These are phyloP conservation scores for Eufriesea mexicana DNA, from an alignment of 1,140 invertebrate species.

Conservation along the genomic window DNA sequence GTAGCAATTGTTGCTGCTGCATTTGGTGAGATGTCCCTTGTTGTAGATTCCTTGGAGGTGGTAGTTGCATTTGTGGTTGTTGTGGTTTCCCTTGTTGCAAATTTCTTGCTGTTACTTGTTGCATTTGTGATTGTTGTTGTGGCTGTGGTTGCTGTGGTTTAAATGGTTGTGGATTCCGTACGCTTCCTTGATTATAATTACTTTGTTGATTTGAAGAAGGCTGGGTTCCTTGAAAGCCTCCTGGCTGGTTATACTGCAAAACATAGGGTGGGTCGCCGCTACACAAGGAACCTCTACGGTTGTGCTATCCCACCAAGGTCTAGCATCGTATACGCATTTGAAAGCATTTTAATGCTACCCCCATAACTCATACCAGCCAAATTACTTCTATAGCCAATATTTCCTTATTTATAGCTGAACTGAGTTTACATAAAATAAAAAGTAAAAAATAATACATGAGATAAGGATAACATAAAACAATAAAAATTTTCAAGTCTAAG, in stretches of 20 bases:
- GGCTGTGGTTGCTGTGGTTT: conserved; percentile 54
- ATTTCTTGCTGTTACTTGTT: conserved; percentile 33
- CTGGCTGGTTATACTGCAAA: conserved; percentile 79
- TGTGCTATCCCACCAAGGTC: conserved; percentile 82
- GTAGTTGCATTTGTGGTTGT: conserved; percentile 47
- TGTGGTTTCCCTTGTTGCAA: conserved; percentile 43
- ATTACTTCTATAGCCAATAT: conserved; percentile 69
- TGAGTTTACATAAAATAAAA: conserved; percentile 60
- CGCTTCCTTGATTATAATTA: conserved; percentile 70
- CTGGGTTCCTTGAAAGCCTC: conserved; percentile 73
- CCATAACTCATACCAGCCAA: conserved; percentile 76
- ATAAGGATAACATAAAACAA: not conserved
- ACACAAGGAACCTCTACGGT: conserved; percentile 83
- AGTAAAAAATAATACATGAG: not conserved
- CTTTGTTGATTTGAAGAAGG: conserved; percentile 64
- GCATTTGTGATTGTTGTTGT: conserved; percentile 29
- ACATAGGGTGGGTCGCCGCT: conserved; percentile 81
- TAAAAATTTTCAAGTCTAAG: conserved; percentile 17
- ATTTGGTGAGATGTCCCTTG: conserved; percentile 49
- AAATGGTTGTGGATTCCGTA: conserved; percentile 53
- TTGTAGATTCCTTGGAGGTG: conserved; percentile 55
- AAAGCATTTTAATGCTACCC: conserved; percentile 77
- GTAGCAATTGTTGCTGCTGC: conserved; percentile 45
- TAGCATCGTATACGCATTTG: conserved; percentile 77
- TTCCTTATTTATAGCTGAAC: conserved; percentile 75